Conservation (phyloP, 2,797 vertebrate genomes). For the Poeciliopsis presidionis region DNA sequence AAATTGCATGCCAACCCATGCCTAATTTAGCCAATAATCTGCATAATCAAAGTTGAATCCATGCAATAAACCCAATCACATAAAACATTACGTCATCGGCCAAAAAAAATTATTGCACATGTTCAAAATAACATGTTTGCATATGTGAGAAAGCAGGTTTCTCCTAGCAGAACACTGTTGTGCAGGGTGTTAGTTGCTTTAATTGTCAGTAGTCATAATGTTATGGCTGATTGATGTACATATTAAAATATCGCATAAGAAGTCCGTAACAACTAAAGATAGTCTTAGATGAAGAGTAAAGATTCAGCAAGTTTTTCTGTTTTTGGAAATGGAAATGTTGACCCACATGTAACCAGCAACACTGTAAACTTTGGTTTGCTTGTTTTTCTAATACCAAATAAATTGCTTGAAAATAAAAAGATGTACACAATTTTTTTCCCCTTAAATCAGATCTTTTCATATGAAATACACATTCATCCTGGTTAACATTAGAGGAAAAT, state of each 20-base stretch:
- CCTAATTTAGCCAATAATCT: slow-evolving; percentile 19
- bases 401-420: slow-evolving; percentile 58
- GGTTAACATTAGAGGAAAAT: slow-evolving; percentile 24
- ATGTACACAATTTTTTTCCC: neutral
- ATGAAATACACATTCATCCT: neutral
- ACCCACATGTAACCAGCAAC: slow-evolving; percentile 39
- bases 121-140: neutral
- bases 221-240: slow-evolving; percentile 2
- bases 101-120: neutral
- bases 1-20: neutral
- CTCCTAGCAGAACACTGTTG: neutral
- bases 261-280: neutral
- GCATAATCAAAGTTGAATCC: slow-evolving; percentile 26
- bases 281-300: slow-evolving; percentile 18
- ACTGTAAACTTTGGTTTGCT: slow-evolving; percentile 53
- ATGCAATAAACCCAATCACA: slow-evolving; percentile 4
- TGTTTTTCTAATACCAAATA: slow-evolving; percentile 75
- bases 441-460: slow-evolving; percentile 2
- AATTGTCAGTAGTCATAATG: neutral
- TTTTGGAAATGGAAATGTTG: neutral
- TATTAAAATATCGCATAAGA: neutral
- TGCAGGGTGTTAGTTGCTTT: neutral
- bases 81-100: neutral
- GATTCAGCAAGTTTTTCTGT: neutral
- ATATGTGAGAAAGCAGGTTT: neutral